These are phyloP conservation scores for Eristalis pertinax DNA, from an alignment of 2,888 invertebrate genomes.

Conservation along the genomic window DNA sequence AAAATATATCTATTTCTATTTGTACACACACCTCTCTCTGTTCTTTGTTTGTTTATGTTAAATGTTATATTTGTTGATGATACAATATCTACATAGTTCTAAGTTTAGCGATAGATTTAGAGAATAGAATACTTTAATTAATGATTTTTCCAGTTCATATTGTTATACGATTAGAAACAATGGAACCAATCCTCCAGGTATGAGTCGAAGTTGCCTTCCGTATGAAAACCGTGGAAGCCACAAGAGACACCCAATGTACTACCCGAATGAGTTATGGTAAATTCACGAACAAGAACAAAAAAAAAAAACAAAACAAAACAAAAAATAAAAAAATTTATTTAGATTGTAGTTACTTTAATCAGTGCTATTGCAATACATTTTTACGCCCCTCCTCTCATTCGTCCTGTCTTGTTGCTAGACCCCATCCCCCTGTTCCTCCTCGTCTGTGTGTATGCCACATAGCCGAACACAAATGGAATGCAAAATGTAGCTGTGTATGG, in stretches of 20 bases:
- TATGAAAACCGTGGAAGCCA: slow-evolving; percentile 71
- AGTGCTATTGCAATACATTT: slow-evolving; percentile 33
- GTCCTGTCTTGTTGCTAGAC: slow-evolving; percentile 26
- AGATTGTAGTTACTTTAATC: slow-evolving; percentile 36
- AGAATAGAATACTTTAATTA: slow-evolving; percentile 65
- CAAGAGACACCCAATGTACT: slow-evolving; percentile 70
- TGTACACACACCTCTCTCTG: slow-evolving; percentile 18
- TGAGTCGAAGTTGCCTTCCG: slow-evolving; percentile 72
- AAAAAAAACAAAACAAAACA: not conserved
- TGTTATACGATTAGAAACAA: slow-evolving; percentile 71
- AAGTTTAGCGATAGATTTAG: slow-evolving; percentile 64
- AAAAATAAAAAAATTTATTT: slow-evolving; percentile 21
- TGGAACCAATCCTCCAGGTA: slow-evolving; percentile 70
- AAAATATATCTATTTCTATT: not conserved
- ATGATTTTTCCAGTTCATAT: slow-evolving; percentile 71
- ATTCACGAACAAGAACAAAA: slow-evolving; percentile 26
- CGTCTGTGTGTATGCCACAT: not conserved
- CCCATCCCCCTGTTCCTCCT: not conserved
- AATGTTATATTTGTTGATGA: slow-evolving; percentile 58
- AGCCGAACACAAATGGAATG: not conserved
- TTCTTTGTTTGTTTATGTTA: slow-evolving; percentile 49
- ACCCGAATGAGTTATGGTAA: slow-evolving; percentile 71
- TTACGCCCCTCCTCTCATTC: slow-evolving; percentile 13
- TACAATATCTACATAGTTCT: slow-evolving; percentile 4
- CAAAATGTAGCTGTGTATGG: not conserved